Base-by-base conservation (phyloP, 2,888 invertebrate genomes). In the Drosophila acutilabella region DNA sequence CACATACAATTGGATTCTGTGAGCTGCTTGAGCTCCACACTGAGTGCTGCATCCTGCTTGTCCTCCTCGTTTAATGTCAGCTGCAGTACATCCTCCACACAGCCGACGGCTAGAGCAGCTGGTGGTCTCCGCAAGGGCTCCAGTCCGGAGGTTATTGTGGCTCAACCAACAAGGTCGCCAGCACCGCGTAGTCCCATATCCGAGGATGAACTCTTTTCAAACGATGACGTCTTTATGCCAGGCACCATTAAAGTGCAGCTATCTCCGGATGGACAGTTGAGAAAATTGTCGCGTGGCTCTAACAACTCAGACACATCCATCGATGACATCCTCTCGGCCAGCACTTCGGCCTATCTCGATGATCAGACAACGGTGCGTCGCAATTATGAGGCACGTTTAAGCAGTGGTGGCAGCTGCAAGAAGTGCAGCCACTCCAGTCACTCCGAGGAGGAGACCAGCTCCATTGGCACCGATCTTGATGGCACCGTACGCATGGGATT, bases 401-500 rank as follows among this genome's bases (percentile, higher is more conserved):
- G 94, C 59, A 93, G 93, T 18, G 75, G 78, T 4, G 93, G 93
- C 6, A 93, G 94, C 40, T 94, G 94, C 78, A 94, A 94, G 77
- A 93, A 94, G 74, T 95, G 94, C 80, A 94, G 94, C 77, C 95
- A 95, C 80, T 95, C 95, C 82, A 95, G 95, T 72, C 95, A 96
- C 89, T 95, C 95, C 0, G 96, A 96, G 89, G 95, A 95, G 85
- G 96, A 96, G 90, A 95, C 96, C 0, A 96, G 96, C 89, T 96
- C 96, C 1, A 94, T 95, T 85, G 96, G 96, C 0, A 96, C 96
- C 0, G 96, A 96, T 86, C 93, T 96, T 38, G 97, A 96, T 88
- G 96, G 96, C 16, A 97, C 97, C 0, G 96, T 97, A 0, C 95
- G 96, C 90, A 95, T 96, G 88, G 96, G 95, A 1, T 91, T 96